phyloP scores from a whole-genome alignment of 2,888 invertebrate genomes.

The Cyrtodaria siliqua region DNA sequence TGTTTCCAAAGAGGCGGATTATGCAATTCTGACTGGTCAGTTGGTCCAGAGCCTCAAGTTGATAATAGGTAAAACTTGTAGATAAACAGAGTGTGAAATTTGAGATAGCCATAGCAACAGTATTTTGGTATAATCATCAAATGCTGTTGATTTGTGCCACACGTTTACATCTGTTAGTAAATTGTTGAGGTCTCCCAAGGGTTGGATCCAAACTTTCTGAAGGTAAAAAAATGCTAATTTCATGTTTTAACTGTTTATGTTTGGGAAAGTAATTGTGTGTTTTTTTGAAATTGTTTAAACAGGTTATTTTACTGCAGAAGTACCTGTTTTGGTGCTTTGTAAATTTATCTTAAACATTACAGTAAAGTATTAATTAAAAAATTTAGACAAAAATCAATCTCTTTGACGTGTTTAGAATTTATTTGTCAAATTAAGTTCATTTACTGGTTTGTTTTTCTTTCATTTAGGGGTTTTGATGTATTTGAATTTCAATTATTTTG shows the following conservation, averaged over 20 bases:
- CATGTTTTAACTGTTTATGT: neutral
- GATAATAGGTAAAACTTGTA: no score
- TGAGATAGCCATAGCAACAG: constrained; percentile 55
- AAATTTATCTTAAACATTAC: no score
- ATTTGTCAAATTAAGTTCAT: no score
- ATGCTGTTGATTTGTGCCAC: constrained; percentile 23
- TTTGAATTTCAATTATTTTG: constrained; percentile 51
- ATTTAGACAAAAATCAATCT: no score
- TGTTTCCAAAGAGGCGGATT: constrained; percentile 34
- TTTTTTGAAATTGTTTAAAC: no score
- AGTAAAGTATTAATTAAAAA: no score
- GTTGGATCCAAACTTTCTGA: constrained; percentile 11
- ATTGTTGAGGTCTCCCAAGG: constrained; percentile 26
- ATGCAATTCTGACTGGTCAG: constrained; percentile 49
- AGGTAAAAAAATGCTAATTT: no score
- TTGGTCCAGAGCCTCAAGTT: neutral
- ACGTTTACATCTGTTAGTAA: constrained; percentile 40
- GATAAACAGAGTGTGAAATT: constrained; percentile 48
- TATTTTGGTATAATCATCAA: constrained; percentile 44
- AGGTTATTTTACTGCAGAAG: no score
- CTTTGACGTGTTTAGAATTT: no score
- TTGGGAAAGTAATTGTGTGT: neutral
- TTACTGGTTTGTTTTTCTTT: constrained; percentile 36
- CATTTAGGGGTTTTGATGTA: constrained; percentile 44
- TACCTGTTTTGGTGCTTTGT: no score